Evolutionary conservation across 2,888 invertebrate genomes (phyloP), one percentile per base, ranked within the genome.

Genomic region (Melieria crassipennis): DNA sequence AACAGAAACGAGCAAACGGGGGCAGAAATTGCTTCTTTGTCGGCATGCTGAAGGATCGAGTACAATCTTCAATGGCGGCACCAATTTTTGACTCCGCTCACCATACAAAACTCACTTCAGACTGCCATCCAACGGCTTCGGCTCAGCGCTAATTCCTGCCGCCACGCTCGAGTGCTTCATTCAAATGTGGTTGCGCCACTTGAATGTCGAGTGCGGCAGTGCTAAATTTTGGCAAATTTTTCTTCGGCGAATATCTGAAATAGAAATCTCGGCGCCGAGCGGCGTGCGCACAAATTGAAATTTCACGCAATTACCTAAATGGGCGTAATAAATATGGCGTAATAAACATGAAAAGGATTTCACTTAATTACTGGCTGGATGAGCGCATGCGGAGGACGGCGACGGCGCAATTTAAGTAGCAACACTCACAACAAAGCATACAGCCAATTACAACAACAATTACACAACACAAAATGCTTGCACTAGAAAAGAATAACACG

Each of bases 301-400:
- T 69, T 69, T 69, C 62, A 62, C 62, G 46, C 62, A 70, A 69
- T 69, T 69, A 69, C 69, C 52, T 68, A 72, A 72, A 65, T 68
- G 56, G 63, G 11, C 47, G 55, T 68, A 72, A 72, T 65, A 68
- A 72, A 72, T 72, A 68, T 68, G 30, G 60, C 68, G 68, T 68
- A 72, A 72, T 68, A 67, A 72, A 72, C 71, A 72, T 72, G 71
- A 55, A 72, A 71, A 65, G 71, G 71, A 72, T 68, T 68, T 67
- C 47, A 72, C 68, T 71, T 67, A 71, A 67, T 68, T 68, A 71
- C 68, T 64, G 55, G 48, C 16, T 58, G 58, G 5, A 42, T 11
- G 30, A n/a, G 47, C 43, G 16, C 16, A 16, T 16, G 16, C 16
- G 16, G 16, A 16, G 16, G 16, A 16, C 16, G 16, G 16, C 16